A percentile compares a stretch with the other conserved stretches of the same genome.
Evolutionary conservation across 2,888 invertebrate species (phyloP).

Genomic region (Eumerus sabulonum): DNA sequence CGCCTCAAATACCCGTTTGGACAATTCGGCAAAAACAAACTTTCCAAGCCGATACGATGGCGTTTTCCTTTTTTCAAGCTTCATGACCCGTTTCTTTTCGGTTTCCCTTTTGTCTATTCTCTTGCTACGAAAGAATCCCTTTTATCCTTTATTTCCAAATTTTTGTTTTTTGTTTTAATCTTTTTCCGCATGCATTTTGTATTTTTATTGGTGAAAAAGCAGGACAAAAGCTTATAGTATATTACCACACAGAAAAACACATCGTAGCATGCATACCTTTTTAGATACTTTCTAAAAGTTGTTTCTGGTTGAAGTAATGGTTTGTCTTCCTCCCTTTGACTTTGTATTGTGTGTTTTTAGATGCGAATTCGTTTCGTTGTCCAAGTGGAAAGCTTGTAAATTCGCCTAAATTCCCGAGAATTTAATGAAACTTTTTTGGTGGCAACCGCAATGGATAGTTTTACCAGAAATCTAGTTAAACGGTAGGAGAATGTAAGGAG

Average conservation of each 20-base stretch:
- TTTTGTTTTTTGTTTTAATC: conserved; percentile 15
- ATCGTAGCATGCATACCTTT: conserved; percentile 19
- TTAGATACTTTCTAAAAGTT: conserved; percentile 17
- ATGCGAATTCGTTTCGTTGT: not conserved
- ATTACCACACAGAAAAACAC: conserved; percentile 1
- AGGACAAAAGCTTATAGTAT: conserved; percentile 9
- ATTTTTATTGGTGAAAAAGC: conserved; percentile 23
- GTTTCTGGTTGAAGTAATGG: conserved; percentile 6
- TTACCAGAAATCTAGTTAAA: too few species aligned
- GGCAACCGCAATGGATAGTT: too few species aligned
- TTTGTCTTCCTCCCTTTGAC: not conserved
- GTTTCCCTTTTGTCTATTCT: too few species aligned
- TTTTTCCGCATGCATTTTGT: conserved; percentile 16
- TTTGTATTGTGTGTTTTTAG: conserved; percentile 9
- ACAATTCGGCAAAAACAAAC: conserved; percentile 33
- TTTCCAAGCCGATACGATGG: too few species aligned
- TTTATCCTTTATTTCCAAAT: too few species aligned
- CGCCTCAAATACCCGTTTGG: conserved; percentile 7
- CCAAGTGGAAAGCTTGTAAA: too few species aligned
- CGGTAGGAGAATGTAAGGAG: too few species aligned
- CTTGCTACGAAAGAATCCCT: too few species aligned
- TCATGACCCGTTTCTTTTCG: conserved; percentile 23
- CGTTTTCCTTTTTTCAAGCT: too few species aligned
- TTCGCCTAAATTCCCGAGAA: too few species aligned
- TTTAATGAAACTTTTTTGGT: too few species aligned